Evolutionary conservation across 2,888 invertebrate genomes (phyloP).

Genomic region (Euproctis similis): DNA sequence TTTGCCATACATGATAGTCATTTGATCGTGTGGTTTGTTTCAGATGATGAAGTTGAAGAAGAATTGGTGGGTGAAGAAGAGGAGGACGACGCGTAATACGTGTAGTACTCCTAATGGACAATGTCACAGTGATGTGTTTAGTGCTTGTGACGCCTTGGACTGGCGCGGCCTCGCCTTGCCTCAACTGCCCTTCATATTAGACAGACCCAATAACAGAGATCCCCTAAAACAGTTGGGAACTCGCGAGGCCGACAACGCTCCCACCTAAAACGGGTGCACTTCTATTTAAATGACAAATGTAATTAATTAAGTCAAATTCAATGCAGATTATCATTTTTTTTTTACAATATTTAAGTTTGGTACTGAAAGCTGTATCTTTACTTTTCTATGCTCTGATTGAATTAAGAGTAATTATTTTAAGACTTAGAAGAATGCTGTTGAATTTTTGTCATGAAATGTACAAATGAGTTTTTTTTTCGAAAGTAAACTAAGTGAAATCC

Average conservation of each 20-base stretch:
- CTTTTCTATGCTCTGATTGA: conserved; percentile 45
- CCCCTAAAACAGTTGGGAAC: conserved; percentile 62
- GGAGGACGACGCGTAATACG: conserved; percentile 75
- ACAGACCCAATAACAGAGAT: conserved; percentile 36
- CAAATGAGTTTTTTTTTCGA: conserved; percentile 71
- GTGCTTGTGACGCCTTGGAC: conserved; percentile 69
- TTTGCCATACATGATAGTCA: too few species aligned
- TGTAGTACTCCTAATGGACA: conserved; percentile 67
- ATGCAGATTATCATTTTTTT: conserved; percentile 66
- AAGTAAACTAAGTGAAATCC: conserved; percentile 71
- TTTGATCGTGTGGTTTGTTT: conserved; percentile 38
- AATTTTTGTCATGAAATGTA: conserved; percentile 74
- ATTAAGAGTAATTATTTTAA: conserved; percentile 55
- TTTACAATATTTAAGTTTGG: conserved; percentile 65
- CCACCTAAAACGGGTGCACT: conserved; percentile 73
- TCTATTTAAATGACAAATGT: conserved; percentile 75
- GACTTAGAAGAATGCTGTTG: conserved; percentile 72
- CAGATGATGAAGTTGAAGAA: conserved; percentile 72
- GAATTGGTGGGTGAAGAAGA: conserved; percentile 70
- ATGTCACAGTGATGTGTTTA: conserved; percentile 76
- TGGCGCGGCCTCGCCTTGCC: conserved; percentile 68
- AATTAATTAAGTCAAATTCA: conserved; percentile 70
- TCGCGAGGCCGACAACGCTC: conserved; percentile 66
- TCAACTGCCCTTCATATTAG: conserved; percentile 49
- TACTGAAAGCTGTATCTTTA: conserved; percentile 63